Conservation (phyloP, 2,113 vertebrate genomes). For the Amphilophus citrinellus region DNA sequence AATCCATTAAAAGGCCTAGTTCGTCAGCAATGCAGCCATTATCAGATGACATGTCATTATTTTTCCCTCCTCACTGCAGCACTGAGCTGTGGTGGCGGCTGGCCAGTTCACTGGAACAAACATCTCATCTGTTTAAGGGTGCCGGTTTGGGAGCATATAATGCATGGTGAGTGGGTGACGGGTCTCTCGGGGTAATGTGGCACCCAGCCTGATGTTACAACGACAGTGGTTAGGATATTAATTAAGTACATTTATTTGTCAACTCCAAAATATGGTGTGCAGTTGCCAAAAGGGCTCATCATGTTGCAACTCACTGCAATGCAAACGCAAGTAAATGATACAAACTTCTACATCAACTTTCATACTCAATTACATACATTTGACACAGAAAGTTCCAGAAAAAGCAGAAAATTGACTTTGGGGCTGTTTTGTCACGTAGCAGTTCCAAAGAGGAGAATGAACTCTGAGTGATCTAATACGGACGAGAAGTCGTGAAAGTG, state of each 20-base stretch:
- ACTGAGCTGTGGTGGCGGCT: conserved; percentile 46
- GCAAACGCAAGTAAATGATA: background rate
- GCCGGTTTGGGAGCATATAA: conserved; percentile 22
- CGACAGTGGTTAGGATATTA: conserved; percentile 31
- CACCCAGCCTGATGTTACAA: conserved; percentile 16
- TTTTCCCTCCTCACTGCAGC: conserved; percentile 55
- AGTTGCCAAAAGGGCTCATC: background rate
- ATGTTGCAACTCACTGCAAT: background rate
- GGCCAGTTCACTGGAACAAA: conserved; percentile 55
- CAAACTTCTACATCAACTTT: background rate
- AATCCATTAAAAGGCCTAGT: conserved; percentile 76
- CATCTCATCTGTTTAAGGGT: conserved; percentile 60
- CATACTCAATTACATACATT: background rate
- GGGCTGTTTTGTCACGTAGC: background rate
- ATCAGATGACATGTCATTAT: conserved; percentile 72
- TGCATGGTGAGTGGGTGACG: conserved; percentile 41
- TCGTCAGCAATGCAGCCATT: conserved; percentile 76
- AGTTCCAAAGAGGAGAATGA: background rate
- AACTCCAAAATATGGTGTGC: conserved; percentile 2
- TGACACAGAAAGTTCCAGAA: background rate
- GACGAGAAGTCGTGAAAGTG: background rate
- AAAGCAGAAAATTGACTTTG: background rate
- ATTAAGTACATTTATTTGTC: conserved; percentile 42
- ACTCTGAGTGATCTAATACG: background rate
- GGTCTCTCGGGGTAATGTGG: conserved; percentile 40